Conservation (phyloP, 2,113 vertebrate species). For the Cryptotis parvus region DNA sequence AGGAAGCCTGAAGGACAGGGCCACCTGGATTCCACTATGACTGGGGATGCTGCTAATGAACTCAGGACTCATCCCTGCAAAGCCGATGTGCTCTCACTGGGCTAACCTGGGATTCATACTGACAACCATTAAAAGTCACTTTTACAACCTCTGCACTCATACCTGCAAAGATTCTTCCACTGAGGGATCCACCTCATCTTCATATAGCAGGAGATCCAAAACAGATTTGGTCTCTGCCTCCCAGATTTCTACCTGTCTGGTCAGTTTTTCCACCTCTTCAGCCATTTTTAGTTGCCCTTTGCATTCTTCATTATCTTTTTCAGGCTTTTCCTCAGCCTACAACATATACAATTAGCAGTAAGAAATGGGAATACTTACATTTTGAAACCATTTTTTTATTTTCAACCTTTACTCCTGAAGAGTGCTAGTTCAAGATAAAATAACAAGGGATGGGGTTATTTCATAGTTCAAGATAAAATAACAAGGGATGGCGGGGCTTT, state of each 20-base stretch:
- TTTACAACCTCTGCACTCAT: constrained; percentile 46
- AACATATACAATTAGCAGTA: constrained; percentile 57
- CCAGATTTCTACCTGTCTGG: constrained; percentile 78
- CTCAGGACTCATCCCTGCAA: no score
- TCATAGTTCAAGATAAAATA: no score
- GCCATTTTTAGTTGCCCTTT: background rate
- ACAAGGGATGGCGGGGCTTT: no score
- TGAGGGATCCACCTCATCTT: constrained; percentile 51
- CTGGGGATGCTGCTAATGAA: no score
- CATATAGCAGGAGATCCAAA: constrained; percentile 26
- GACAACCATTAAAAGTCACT: accelerated
- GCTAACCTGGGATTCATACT: background rate
- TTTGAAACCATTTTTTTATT: constrained; percentile 33
- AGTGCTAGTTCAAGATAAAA: background rate
- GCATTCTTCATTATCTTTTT: constrained; percentile 62
- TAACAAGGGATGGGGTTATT: no score
- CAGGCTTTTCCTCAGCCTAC: constrained; percentile 73
- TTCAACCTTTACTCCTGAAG: background rate
- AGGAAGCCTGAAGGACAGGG: no score
- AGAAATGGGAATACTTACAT: background rate
- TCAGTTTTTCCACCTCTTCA: constrained; percentile 80
- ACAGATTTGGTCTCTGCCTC: constrained; percentile 60
- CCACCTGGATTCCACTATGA: no score
- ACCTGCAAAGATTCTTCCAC: constrained; percentile 81
- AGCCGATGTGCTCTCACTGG: no score